Percentiles rank a stretch among this genome's conserved stretches.
phyloP scores from a whole-genome alignment of 2,888 invertebrate genomes.

The Drosophila monieri region DNA sequence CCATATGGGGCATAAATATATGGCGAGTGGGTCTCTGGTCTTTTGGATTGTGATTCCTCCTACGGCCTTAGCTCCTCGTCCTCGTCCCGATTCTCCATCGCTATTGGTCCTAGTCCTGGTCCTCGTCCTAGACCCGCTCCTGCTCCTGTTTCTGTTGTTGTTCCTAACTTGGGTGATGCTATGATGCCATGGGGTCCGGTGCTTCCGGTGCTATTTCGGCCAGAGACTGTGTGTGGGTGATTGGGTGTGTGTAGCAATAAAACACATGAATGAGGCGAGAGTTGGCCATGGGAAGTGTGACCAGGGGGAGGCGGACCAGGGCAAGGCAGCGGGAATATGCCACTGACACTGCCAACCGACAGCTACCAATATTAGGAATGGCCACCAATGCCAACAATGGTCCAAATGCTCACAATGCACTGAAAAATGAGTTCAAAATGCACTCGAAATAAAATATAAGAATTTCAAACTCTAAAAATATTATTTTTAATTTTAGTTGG shows the following conservation, averaged over 20 bases:
- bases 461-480: background rate
- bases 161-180: slow-evolving; percentile 23
- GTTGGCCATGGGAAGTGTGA: slow-evolving; percentile 45
- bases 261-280: slow-evolving; percentile 73
- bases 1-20: slow-evolving; percentile 76
- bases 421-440: slow-evolving; percentile 50
- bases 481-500: background rate
- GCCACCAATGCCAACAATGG: slow-evolving; percentile 72
- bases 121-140: slow-evolving; percentile 1
- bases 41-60: slow-evolving; percentile 17
- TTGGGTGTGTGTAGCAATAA: slow-evolving; percentile 55
- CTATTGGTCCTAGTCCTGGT: background rate
- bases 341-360: slow-evolving; percentile 60
- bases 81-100: slow-evolving; percentile 9
- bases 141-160: slow-evolving; percentile 23
- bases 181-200: slow-evolving; percentile 36
- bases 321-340: slow-evolving; percentile 50
- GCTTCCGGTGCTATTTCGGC: slow-evolving; percentile 59
- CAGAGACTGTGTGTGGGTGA: slow-evolving; percentile 29
- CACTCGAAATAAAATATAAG: background rate
- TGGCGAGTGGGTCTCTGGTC: slow-evolving; percentile 38
- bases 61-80: slow-evolving; percentile 2
- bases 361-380: slow-evolving; percentile 75
- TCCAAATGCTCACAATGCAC: slow-evolving; percentile 55
- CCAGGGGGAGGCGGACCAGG: background rate